Evolutionary conservation across 2,797 vertebrate genomes (phyloP), one percentile per base, ranked within the genome.

Genomic region (Cryptoblepharus egeriae): DNA sequence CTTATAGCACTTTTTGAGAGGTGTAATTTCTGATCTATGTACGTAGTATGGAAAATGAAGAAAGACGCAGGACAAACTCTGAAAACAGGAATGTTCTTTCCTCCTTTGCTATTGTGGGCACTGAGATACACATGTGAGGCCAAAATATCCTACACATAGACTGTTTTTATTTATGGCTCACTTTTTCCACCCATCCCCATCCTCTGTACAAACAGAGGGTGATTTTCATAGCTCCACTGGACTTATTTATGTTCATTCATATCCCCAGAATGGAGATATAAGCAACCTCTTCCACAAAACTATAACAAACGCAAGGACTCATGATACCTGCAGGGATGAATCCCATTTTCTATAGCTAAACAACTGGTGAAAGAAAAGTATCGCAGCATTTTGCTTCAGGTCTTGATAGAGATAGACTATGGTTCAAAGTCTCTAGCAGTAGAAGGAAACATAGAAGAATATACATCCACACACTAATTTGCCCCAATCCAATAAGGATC

Each of bases 391-490:
- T n/a, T 64, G n/a, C 28, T 64, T 8, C 61, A 30, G 61, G 55
- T 57, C 2, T 37, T 45, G 37, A 3, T 15, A 87, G 20, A 26
- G 37, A 3, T 15, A 87, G 20, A 26, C 4, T 0, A 0, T 13
- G 45, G 15, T 86, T 83, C 86, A 75, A 16, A 1, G 0, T 77
- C 58, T 45, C 2, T 63, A 49, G 45, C 42, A 67, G 83, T 77
- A 82, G 65, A 6, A 13, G 70, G 60, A 87, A 89, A 90, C 26
- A 11, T 65, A 69, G 55, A 10, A 72, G 45, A 30, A 77, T 6
- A 1, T 5, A 82, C 73, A n/a, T n/a, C n/a, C n/a, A n/a, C n/a
- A n/a, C n/a, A n/a, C n/a, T n/a, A n/a, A 55, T 15, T 5, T 55
- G 52, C 52, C 55, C 20, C 16, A 65, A 32, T 32, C 15, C 30